Evolutionary conservation across 2,113 vertebrate genomes (phyloP).

Genomic region (Takifugu flavidus): DNA sequence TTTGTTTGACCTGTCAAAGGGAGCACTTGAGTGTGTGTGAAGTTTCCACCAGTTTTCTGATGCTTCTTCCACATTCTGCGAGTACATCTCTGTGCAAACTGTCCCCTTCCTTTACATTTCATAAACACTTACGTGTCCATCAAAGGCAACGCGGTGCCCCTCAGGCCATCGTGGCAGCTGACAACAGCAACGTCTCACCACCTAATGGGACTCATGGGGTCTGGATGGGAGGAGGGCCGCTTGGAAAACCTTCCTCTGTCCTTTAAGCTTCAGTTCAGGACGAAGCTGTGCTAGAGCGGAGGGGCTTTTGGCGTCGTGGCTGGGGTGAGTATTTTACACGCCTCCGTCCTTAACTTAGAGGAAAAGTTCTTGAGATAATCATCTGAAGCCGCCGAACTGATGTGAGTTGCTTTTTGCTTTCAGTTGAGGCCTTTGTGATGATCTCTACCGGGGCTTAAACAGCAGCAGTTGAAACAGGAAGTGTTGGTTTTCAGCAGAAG

Average conservation of each 20-base stretch:
- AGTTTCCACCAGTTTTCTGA: too few species aligned
- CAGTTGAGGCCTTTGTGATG: neutral
- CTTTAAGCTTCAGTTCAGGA: neutral
- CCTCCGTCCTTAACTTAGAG: too few species aligned
- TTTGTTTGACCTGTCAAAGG: too few species aligned
- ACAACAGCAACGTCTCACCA: neutral
- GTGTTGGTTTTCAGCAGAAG: too few species aligned
- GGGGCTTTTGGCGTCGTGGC: neutral
- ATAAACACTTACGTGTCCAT: too few species aligned
- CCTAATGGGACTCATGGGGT: slow-evolving; percentile 65
- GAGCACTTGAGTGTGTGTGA: too few species aligned
- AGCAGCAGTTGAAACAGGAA: too few species aligned
- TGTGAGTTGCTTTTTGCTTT: neutral
- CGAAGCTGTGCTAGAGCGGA: neutral
- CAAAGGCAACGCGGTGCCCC: too few species aligned
- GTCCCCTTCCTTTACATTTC: too few species aligned
- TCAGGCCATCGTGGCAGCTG: neutral
- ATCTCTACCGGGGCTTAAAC: too few species aligned
- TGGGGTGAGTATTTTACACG: slow-evolving; percentile 15
- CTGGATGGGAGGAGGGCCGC: slow-evolving; percentile 4
- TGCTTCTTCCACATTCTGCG: too few species aligned
- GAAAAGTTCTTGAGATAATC: neutral
- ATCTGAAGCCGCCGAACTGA: neutral
- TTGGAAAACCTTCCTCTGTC: slow-evolving; percentile 3
- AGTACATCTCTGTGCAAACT: too few species aligned